Base-by-base conservation (phyloP, 2,888 invertebrate species). In the Tipula helvola region DNA sequence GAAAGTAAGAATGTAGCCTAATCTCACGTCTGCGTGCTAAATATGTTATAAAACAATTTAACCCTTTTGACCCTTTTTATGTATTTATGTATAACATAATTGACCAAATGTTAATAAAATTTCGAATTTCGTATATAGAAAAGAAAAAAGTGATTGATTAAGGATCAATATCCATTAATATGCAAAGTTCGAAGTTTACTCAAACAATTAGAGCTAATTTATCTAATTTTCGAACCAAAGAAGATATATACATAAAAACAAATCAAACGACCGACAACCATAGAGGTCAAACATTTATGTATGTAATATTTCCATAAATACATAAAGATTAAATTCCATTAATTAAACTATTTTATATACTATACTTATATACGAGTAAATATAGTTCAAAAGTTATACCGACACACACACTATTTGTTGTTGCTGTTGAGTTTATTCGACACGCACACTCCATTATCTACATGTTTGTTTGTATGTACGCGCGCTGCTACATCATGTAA, bases 151-250 rank as follows among this genome's bases (percentile, higher is more conserved):
- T 71, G 71, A 71, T 71, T 28, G 71, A 71, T 71, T 28, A 71
- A 71, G 71, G 71, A 71, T 71, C 71, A 71, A 71, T 71, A 71
- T 8, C 12, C 18, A 71, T 57, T 12, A 3, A 44, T 71, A 71
- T 71, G 71, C 71, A 18, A 4, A 71, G 71, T 71, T 71, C 71
- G 71, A 71, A 71, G 71, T 71, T 71, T 71, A 71, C 10, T 10
- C 71, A 71, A 71, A 71, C 71, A 71, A 71, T 71, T 71, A 71
- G 71, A 71, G 71, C 71, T 71, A 71, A 71, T 71, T 71, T 71
- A 71, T 71, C 71, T 28, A 18, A 71, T 71, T 18, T 71, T 71
- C 28, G 5, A 71, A 71, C 28, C 10, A 71, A 71, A 71, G 71
- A 28, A 71, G 71, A 52, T 52, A 44, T 52, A 44, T 7, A 52